These are phyloP conservation scores for Tupiocoris notatus DNA, from an alignment of 2,888 invertebrate genomes.

Conservation along the genomic window DNA sequence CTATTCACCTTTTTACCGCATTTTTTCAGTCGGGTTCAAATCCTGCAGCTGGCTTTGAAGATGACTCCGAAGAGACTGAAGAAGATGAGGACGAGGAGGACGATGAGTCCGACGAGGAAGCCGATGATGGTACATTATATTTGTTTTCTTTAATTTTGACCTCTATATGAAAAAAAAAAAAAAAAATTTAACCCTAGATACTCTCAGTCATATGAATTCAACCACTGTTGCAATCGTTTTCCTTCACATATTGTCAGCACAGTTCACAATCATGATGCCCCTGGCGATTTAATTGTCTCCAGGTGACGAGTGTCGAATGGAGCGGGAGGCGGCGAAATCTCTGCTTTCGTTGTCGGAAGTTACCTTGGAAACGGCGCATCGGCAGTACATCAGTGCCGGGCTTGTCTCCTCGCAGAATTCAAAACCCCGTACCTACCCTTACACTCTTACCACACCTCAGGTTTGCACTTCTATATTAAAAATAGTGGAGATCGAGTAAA, in stretches of 20 bases:
- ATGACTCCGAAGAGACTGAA: slow-evolving; percentile 54
- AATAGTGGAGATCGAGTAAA: too few species aligned
- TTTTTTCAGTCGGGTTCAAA: slow-evolving; percentile 10
- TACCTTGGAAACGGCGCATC: slow-evolving; percentile 52
- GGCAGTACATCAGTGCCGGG: slow-evolving; percentile 51
- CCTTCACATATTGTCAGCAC: too few species aligned
- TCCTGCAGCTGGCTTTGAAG: slow-evolving; percentile 51
- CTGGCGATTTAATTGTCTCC: too few species aligned
- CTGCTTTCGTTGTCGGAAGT: slow-evolving; percentile 70
- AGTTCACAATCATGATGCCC: too few species aligned
- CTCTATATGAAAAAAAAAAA: too few species aligned
- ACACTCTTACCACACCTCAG: slow-evolving; percentile 44
- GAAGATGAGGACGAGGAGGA: slow-evolving; percentile 54
- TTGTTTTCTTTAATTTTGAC: too few species aligned
- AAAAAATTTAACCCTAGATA: too few species aligned
- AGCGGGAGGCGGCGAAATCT: slow-evolving; percentile 83
- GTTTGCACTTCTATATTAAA: too few species aligned
- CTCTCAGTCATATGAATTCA: too few species aligned
- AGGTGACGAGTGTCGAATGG: slow-evolving; percentile 58
- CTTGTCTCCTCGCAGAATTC: slow-evolving; percentile 59
- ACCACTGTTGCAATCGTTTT: too few species aligned
- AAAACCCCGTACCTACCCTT: slow-evolving; percentile 53
- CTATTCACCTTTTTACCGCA: neutral
- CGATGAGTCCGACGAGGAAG: slow-evolving; percentile 52
- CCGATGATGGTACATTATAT: slow-evolving; percentile 20